Percentiles rank a stretch among this genome's conserved stretches.
Evolutionary conservation across 2,113 vertebrate genomes (phyloP).

Genomic region (Salvelinus fontinalis): DNA sequence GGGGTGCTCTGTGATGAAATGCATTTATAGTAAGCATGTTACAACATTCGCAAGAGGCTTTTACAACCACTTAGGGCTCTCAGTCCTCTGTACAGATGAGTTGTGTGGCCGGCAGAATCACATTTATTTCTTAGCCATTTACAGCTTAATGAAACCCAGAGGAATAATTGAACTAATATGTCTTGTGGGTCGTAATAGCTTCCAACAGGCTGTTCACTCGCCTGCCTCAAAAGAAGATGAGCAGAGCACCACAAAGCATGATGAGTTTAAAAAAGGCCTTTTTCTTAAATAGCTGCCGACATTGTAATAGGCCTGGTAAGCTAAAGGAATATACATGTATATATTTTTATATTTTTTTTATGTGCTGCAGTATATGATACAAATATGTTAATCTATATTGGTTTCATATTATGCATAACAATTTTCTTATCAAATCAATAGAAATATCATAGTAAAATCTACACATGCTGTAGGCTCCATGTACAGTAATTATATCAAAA

Average conservation of each 20-base stretch:
- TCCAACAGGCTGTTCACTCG: slow-evolving; percentile 11
- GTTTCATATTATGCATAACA: slow-evolving; percentile 54
- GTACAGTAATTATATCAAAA: slow-evolving; percentile 64
- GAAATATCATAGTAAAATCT: slow-evolving; percentile 52
- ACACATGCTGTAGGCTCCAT: slow-evolving; percentile 66
- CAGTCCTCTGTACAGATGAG: background rate
- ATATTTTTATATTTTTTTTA: slow-evolving; percentile 24
- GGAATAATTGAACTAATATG: background rate
- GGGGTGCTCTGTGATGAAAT: slow-evolving; percentile 7
- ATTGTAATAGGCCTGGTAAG: slow-evolving; percentile 42
- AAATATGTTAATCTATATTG: slow-evolving; percentile 61
- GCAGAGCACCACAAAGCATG: slow-evolving; percentile 17
- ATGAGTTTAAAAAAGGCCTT: slow-evolving; percentile 52
- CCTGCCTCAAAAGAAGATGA: slow-evolving; percentile 26
- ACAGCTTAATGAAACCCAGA: background rate
- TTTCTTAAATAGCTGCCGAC: slow-evolving; percentile 64
- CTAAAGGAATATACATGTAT: slow-evolving; percentile 35
- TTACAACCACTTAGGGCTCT: background rate
- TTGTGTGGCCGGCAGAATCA: background rate
- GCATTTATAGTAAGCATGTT: slow-evolving; percentile 14
- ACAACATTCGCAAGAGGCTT: background rate
- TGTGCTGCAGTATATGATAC: slow-evolving; percentile 57
- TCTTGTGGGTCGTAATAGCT: slow-evolving; percentile 21
- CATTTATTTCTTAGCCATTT: slow-evolving; percentile 12
- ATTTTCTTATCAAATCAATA: slow-evolving; percentile 63